A percentile compares a stretch with the other conserved stretches of the same genome.
Conservation (phyloP, 2,797 vertebrate genomes). For the Bradypodion ventrale region DNA sequence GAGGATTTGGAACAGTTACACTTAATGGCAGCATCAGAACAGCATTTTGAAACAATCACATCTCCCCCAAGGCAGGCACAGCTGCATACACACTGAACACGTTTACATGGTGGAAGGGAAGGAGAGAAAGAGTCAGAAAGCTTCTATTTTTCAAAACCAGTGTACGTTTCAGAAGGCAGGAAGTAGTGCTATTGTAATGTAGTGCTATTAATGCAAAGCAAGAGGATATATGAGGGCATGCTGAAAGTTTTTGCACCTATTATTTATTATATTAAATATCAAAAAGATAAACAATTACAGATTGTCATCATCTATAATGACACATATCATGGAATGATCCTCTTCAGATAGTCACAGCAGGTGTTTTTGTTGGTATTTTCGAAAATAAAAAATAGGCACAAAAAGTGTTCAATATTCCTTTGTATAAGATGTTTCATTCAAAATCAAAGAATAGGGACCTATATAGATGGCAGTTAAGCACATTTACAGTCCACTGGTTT, state of each 20-base stretch:
- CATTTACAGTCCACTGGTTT: background rate
- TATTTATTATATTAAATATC: background rate
- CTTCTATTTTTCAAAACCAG: constrained; percentile 5
- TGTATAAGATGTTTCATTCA: background rate
- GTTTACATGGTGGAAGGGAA: background rate
- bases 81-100: background rate
- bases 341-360: no score
- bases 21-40: background rate
- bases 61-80: constrained; percentile 5
- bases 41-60: background rate
- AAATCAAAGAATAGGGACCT: background rate
- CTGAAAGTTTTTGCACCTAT: background rate
- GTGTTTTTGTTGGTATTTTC: no score
- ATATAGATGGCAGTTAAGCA: background rate
- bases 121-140: background rate
- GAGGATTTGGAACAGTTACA: constrained; percentile 5
- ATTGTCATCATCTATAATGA: no score
- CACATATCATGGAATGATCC: no score
- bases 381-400: no score
- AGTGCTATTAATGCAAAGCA: background rate
- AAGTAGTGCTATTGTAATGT: background rate
- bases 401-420: no score
- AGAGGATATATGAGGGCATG: no score
- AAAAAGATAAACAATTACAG: background rate
- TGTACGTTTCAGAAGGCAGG: background rate